Conservation (phyloP, 2,888 invertebrate genomes). For the Nephrotoma appendiculata region DNA sequence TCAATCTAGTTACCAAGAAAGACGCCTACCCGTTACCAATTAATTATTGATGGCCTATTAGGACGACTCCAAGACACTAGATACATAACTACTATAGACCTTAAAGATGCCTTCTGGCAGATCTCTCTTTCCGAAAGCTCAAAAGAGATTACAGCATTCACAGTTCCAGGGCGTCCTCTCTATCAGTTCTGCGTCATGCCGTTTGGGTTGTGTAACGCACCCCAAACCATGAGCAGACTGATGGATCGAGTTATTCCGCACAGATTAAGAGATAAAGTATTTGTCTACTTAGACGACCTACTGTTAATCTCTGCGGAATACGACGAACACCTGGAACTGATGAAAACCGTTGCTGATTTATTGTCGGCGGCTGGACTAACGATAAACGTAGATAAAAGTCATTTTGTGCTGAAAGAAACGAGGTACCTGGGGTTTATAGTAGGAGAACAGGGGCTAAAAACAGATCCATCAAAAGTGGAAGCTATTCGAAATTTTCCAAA, state of each 20-base stretch:
- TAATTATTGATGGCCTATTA: no score
- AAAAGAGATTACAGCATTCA: no score
- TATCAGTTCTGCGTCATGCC: no score
- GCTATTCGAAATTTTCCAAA: no score
- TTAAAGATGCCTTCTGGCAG: no score
- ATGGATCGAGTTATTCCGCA: neutral
- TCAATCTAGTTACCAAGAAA: no score
- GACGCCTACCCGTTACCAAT: no score
- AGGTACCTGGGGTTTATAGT: neutral
- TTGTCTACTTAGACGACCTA: neutral
- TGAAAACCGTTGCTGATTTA: neutral
- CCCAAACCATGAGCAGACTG: neutral
- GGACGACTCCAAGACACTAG: no score
- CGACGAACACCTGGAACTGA: neutral
- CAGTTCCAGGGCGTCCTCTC: no score
- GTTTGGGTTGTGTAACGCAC: no score
- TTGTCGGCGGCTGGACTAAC: neutral
- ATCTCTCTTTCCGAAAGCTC: no score
- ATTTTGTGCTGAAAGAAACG: neutral
- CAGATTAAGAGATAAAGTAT: neutral
- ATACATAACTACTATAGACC: no score
- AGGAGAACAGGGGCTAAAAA: neutral
- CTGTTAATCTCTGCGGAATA: neutral
- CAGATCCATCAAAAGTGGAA: neutral
- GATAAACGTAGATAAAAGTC: neutral